Conservation (phyloP, 2,113 vertebrate genomes). For the Ptilonorhynchus violaceus region DNA sequence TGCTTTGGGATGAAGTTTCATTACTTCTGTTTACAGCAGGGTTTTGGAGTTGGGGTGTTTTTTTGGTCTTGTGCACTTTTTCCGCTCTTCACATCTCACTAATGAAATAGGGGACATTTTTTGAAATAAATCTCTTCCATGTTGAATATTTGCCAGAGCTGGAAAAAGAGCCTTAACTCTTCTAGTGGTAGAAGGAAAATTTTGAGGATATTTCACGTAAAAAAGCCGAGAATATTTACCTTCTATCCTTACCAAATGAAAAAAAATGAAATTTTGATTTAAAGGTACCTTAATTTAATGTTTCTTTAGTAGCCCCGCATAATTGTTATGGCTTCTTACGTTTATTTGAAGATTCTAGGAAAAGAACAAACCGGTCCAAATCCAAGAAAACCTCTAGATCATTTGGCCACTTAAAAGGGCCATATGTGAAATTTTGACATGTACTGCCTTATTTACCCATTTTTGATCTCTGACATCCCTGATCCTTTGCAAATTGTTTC, state of each 20-base stretch:
- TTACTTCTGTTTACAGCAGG: neutral
- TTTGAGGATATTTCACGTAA: neutral
- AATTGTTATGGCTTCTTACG: neutral
- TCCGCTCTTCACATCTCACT: neutral
- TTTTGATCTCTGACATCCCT: neutral
- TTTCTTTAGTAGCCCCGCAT: neutral
- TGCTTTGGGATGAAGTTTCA: constrained; percentile 25
- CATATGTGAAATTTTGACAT: neutral
- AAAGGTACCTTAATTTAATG: neutral
- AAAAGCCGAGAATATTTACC: neutral
- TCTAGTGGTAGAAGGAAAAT: neutral
- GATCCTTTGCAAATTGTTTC: constrained; percentile 1
- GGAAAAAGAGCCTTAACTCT: neutral
- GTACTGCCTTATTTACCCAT: neutral
- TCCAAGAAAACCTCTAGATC: neutral
- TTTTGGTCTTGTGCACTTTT: constrained; percentile 21
- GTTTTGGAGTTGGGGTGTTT: neutral
- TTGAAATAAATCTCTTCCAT: constrained; percentile 25
- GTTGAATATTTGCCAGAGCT: neutral
- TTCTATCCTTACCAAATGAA: neutral
- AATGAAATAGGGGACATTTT: constrained; percentile 11
- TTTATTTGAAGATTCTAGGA: neutral
- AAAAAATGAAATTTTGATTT: neutral
- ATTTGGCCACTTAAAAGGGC: neutral
- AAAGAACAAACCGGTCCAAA: neutral